Base-by-base conservation (phyloP, 2,888 invertebrate genomes). In the Sarcophaga caerulescens region DNA sequence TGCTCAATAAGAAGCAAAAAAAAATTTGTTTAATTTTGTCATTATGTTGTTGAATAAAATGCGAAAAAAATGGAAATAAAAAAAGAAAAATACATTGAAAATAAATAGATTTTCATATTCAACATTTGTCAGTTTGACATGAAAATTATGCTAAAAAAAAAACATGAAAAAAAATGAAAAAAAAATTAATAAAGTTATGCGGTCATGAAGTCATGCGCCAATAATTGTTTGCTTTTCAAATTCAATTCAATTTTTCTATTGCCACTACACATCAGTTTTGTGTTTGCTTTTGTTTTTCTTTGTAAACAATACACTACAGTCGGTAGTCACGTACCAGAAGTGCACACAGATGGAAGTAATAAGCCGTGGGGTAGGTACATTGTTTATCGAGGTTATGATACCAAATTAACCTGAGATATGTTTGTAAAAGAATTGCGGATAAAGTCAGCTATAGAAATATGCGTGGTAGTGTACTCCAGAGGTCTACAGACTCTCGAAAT, bases 171-270 rank as follows among this genome's bases (percentile, higher is more conserved):
- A 35, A 25, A 4, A 25, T 25, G 4, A 52, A 52, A 25, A 57
- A 25, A 69, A 81, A 52, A 71, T 69, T 69, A 60, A 74, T 57
- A 78, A 85, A 81, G 77, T 85, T 85, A 85, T 85, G 81, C 85
- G 85, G 85, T 81, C 85, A 85, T 85, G 85, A 85, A 84, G 84
- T 84, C 84, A 84, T 84, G 84, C 84, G 85, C 85, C 85, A 85
- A 85, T 85, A 85, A 85, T 77, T 85, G 81, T 81, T 71, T 77
- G 71, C 81, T 68, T 73, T 59, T 35, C 35, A 68, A 62, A 17
- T 35, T 52, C 52, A 52, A 52, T 52, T 52, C 52, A 52, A 52
- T 52, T 52, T 35, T 52, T 71, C 25, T 57, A 57, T 70, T 57
- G 17, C 70, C 47, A 25, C 19, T 35, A 66, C 52, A 52, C 35